Evolutionary conservation across 2,113 vertebrate species (phyloP).

Genomic region (Zosterops japonicus): DNA sequence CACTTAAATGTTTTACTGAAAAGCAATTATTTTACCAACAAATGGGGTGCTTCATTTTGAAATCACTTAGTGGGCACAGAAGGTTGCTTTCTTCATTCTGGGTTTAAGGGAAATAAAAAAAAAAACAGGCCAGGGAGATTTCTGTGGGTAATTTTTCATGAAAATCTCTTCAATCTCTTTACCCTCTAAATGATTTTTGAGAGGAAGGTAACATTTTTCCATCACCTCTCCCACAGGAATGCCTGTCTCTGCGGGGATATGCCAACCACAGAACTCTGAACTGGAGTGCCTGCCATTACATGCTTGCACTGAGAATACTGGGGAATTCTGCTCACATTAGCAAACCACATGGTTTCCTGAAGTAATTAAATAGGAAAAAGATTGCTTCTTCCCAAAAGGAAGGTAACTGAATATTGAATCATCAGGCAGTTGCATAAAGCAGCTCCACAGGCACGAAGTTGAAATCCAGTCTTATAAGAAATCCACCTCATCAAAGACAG

Average conservation of each 20-base stretch:
- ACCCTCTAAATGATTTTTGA: not conserved
- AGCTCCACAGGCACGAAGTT: not conserved
- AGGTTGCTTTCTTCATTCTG: not conserved
- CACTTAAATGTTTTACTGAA: not conserved
- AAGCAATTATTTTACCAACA: not conserved
- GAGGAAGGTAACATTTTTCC: not conserved
- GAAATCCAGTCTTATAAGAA: not conserved
- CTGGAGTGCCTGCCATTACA: not conserved
- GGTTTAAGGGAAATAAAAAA: not conserved
- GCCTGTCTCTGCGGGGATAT: not conserved
- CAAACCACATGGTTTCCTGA: not conserved
- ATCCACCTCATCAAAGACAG: not conserved
- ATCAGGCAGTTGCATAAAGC: not conserved
- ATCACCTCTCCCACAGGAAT: not conserved
- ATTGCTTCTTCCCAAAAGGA: not conserved
- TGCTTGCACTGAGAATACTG: not conserved
- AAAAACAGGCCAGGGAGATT: not conserved
- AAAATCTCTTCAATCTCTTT: not conserved
- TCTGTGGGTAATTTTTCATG: not conserved
- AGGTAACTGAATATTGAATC: conserved; percentile 14
- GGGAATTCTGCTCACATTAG: conserved; percentile 6
- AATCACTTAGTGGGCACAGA: not conserved
- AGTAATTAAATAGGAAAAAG: conserved; percentile 38
- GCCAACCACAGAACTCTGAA: not conserved
- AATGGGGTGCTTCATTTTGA: accelerated